Percentiles rank a stretch among this genome's conserved stretches.
Evolutionary conservation across 2,797 vertebrate species (phyloP).

Genomic region (Chaetodon trifasciatus): DNA sequence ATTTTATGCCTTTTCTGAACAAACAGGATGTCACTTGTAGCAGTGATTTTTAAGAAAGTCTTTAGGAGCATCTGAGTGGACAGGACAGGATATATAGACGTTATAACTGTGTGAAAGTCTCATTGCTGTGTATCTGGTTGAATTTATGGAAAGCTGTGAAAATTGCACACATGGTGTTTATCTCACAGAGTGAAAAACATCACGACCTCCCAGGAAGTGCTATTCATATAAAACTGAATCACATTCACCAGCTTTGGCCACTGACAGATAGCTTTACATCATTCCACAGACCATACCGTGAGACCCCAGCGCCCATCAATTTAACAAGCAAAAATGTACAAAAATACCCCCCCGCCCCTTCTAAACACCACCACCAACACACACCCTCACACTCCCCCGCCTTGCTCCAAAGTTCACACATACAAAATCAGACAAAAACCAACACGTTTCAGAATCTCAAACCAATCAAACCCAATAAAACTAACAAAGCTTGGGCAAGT

Average conservation of each 20-base stretch:
- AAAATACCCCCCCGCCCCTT: constrained; percentile 54
- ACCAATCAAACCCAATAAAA: constrained; percentile 86
- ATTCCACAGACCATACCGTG: constrained; percentile 77
- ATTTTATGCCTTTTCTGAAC: constrained; percentile 23
- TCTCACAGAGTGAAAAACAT: constrained; percentile 71
- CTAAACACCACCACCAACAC: constrained; percentile 35
- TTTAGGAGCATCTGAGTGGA: constrained; percentile 15
- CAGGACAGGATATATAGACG: constrained; percentile 14
- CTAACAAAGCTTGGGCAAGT: constrained; percentile 81
- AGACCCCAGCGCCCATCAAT: constrained; percentile 78
- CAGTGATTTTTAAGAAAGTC: background rate
- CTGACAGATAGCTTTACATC: constrained; percentile 83
- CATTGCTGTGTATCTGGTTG: constrained; percentile 28
- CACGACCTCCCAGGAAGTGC: constrained; percentile 81
- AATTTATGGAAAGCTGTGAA: constrained; percentile 74
- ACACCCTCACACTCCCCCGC: constrained; percentile 37
- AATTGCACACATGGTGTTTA: constrained; percentile 77
- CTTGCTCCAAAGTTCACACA: constrained; percentile 69
- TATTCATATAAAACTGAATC: constrained; percentile 80
- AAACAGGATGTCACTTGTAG: constrained; percentile 13
- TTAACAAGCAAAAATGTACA: constrained; percentile 80
- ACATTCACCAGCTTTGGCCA: constrained; percentile 74
- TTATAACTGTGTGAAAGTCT: constrained; percentile 52
- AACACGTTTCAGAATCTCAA: constrained; percentile 83
- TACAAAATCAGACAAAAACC: constrained; percentile 80